These are phyloP conservation scores for Anisognathus igniventris DNA, from an alignment of 2,797 vertebrate species.

Conservation along the genomic window DNA sequence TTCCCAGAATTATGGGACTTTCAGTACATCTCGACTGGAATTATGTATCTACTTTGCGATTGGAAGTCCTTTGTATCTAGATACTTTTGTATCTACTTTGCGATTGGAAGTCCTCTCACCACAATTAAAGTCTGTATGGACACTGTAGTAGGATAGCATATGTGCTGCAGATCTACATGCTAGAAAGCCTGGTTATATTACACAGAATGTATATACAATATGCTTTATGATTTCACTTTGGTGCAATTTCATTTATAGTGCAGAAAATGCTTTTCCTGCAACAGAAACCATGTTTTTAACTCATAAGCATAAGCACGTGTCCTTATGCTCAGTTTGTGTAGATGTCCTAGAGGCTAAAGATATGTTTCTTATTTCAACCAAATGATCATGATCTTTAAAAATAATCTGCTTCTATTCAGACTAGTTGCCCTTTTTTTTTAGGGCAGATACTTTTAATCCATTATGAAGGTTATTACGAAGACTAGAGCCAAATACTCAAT, in stretches of 20 bases:
- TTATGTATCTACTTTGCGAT: accelerated
- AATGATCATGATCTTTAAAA: background rate
- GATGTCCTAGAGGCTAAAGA: background rate
- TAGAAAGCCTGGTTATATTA: background rate
- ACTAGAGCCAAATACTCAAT: background rate
- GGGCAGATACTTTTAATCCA: background rate
- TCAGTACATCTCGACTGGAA: background rate
- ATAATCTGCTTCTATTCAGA: background rate
- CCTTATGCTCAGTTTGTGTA: background rate
- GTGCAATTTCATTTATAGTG: background rate
- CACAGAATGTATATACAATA: background rate
- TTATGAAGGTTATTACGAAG: background rate
- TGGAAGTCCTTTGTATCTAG: background rate
- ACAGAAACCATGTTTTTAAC: background rate
- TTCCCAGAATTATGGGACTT: background rate
- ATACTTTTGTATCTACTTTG: background rate
- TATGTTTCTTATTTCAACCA: background rate
- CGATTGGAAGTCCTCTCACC: background rate
- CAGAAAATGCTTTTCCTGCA: background rate
- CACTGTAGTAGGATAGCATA: background rate
- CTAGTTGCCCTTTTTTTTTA: background rate
- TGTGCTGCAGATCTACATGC: background rate
- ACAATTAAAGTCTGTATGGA: background rate
- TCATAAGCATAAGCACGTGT: background rate
- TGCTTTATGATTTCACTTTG: background rate